Percentiles rank a stretch among this genome's conserved stretches.
Evolutionary conservation across 2,797 vertebrate genomes (phyloP).

Genomic region (Parauchenoglanis punctatus): DNA sequence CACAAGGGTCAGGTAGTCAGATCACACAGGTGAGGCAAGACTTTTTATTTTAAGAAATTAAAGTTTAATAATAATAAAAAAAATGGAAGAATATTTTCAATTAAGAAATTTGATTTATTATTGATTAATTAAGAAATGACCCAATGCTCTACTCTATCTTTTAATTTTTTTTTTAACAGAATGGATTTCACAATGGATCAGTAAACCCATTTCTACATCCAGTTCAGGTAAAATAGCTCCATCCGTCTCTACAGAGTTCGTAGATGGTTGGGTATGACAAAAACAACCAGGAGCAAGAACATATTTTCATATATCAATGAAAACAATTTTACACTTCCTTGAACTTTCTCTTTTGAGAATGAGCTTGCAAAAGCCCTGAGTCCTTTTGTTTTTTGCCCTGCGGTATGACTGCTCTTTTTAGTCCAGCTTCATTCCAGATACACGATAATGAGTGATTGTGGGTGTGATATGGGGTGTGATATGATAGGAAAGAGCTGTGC

Average conservation of each 20-base stretch:
- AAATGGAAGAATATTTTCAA: no score
- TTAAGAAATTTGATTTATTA: no score
- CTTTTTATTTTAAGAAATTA: not conserved
- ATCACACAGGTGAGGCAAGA: slow-evolving; percentile 25
- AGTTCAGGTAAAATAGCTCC: slow-evolving; percentile 16
- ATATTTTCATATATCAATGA: not conserved
- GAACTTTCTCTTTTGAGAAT: slow-evolving; percentile 19
- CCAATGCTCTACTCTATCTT: not conserved
- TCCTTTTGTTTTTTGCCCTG: slow-evolving; percentile 13
- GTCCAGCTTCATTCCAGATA: slow-evolving; percentile 8
- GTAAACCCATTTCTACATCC: slow-evolving; percentile 15
- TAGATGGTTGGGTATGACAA: not conserved
- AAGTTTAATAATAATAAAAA: no score
- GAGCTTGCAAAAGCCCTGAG: slow-evolving; percentile 9
- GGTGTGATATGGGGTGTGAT: slow-evolving; percentile 20
- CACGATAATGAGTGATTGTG: not conserved
- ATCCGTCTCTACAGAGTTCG: not conserved
- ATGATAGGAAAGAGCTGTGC: not conserved
- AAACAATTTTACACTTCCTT: not conserved
- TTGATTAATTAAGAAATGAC: not conserved
- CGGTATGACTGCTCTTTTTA: slow-evolving; percentile 27
- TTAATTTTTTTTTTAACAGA: slow-evolving; percentile 10
- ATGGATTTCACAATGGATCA: not conserved
- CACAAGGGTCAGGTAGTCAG: slow-evolving; percentile 1
- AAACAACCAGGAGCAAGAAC: not conserved